Base-by-base conservation (phyloP, 1,140 invertebrate genomes). In the Drosophila mayri region DNA sequence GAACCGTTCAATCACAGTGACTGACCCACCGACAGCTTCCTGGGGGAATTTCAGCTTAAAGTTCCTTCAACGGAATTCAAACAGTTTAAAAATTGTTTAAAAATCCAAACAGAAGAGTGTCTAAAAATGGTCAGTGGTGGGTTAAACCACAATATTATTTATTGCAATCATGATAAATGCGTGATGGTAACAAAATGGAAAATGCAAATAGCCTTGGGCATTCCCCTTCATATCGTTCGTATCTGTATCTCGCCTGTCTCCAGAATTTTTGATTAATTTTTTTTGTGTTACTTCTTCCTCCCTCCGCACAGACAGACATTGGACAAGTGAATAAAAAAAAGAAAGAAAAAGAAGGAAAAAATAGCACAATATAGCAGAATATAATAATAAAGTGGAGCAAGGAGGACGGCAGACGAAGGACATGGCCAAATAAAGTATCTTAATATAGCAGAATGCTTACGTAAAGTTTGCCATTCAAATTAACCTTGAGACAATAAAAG, bases 401-500 rank as follows among this genome's bases (percentile, higher is more conserved):
- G 47, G 25, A 28, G 25, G 2, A 47, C 8, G 46, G 8, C 46
- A 30, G 59, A 40, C 28, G 25, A 38, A 22, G 40, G 64, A 25
- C 50, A 57, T 37, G 52, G 22, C 47, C 22, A 71, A 75, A 49
- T 43, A 74, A 61, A 41, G 52, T 67, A 41, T 76, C 62, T 60
- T 60, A 60, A 67, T 76, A 76, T 67, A 60, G 18, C 32, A 47
- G 38, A 52, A 59, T 55, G 82, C 65, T 81, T 86, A 75, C 75
- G 68, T 83, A 88, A 79, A 75, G 86, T 90, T 81, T 67, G 72
- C 76, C 68, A 78, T 90, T 88, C 77, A 88, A 87, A 88, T 88
- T 87, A 87, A 84, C 83, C 83, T 84, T 88, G 83, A 84, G 73
- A 88, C 83, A 87, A 88, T 88, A 88, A 88, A 87, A 76, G 44